phyloP scores from a whole-genome alignment of 2,888 invertebrate genomes.

The Andrena camellia region DNA sequence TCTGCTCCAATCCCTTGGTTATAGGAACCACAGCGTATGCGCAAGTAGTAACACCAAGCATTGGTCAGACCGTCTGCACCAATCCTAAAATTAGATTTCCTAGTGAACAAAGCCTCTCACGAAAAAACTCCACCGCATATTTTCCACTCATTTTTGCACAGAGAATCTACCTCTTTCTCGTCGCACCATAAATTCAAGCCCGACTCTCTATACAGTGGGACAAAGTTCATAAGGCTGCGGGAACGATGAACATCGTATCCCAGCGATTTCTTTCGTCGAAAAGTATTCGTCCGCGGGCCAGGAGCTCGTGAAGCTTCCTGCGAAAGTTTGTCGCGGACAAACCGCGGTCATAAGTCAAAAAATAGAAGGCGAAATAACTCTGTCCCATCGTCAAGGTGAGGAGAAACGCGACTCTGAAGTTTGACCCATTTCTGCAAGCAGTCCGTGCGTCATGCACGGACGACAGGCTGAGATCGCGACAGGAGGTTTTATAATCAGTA shows the following conservation, averaged over 20 bases:
- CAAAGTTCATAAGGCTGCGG: no score
- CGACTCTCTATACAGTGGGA: no score
- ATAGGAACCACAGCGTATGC: no score
- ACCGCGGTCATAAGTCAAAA: not conserved
- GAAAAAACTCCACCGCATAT: not conserved
- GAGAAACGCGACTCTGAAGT: constrained; percentile 5
- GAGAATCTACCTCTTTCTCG: not conserved
- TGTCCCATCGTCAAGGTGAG: not conserved
- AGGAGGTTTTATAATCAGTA: constrained; percentile 53
- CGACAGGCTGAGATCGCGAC: constrained; percentile 27
- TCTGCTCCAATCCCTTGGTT: no score
- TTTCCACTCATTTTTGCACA: not conserved
- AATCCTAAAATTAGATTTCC: not conserved
- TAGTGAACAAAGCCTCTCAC: not conserved
- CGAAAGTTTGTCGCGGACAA: not conserved
- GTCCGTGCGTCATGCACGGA: not conserved
- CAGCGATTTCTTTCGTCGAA: not conserved
- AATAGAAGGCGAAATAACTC: constrained; percentile 15
- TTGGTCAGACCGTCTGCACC: not conserved
- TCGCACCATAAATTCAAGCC: no score
- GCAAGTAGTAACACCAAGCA: not conserved
- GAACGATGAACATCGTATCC: no score
- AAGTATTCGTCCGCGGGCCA: not conserved
- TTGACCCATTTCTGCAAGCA: constrained; percentile 19
- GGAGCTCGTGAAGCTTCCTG: not conserved